These are phyloP conservation scores for Gallinago stenura DNA, from an alignment of 2,797 vertebrate species.

Conservation along the genomic window DNA sequence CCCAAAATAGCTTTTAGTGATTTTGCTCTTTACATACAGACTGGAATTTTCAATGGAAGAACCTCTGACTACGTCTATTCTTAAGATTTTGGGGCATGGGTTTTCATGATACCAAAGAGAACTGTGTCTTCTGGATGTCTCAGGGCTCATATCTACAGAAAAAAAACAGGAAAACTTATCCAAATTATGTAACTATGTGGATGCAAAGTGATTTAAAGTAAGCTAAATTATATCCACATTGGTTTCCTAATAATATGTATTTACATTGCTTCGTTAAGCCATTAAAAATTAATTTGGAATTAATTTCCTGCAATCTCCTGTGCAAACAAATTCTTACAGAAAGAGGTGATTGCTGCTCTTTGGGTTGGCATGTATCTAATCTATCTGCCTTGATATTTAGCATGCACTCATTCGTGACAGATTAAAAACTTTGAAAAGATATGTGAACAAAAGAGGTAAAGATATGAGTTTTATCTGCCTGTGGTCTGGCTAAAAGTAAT, in stretches of 20 bases:
- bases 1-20: rapidly evolving
- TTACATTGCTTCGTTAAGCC: neutral
- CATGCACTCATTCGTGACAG: neutral
- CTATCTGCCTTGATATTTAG: constrained; percentile 6
- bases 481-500: neutral
- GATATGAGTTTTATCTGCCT: neutral
- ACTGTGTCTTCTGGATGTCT: neutral
- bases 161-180: neutral
- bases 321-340: neutral
- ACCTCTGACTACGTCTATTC: neutral
- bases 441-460: neutral
- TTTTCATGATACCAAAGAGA: neutral
- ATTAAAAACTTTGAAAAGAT: neutral
- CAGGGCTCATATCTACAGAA: neutral
- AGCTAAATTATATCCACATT: neutral
- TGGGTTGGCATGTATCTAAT: neutral
- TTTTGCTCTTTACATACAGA: neutral
- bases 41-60: neutral
- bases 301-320: neutral
- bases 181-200: neutral
- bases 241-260: constrained; percentile 10
- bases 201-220: neutral
- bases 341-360: neutral
- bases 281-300: constrained; percentile 36
- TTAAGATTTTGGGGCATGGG: neutral